Evolutionary conservation across 1,140 invertebrate species (phyloP).

Genomic region (Cotesia chilonis): DNA sequence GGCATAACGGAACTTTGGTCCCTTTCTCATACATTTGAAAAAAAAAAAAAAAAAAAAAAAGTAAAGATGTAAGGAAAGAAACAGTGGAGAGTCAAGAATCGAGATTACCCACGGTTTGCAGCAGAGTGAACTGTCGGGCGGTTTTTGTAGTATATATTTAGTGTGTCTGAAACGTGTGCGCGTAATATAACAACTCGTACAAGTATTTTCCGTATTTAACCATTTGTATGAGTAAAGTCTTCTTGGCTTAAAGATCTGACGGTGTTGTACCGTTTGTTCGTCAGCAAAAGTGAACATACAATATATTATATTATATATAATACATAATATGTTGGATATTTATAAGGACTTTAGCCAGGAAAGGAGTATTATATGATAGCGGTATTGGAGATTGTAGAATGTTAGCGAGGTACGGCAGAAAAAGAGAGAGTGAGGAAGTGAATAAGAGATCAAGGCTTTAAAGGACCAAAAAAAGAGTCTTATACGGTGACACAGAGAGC

Average conservation of each 20-base stretch:
- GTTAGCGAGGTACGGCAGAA: constrained; percentile 27
- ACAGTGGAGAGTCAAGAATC: constrained; percentile 5
- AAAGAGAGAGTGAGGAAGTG: constrained; percentile 15
- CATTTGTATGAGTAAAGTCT: not conserved
- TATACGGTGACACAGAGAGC: constrained; percentile 16
- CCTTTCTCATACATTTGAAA: constrained; percentile 13
- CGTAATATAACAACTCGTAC: not conserved
- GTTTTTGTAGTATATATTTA: constrained; percentile 7
- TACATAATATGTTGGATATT: too few relatives aligned
- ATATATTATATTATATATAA: too few relatives aligned
- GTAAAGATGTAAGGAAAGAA: constrained; percentile 3
- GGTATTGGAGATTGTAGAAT: not conserved
- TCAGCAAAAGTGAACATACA: not conserved
- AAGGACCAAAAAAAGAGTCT: constrained; percentile 14
- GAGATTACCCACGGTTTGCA: constrained; percentile 22
- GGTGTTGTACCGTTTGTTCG: constrained; percentile 9
- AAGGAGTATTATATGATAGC: too few relatives aligned
- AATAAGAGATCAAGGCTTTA: not conserved
- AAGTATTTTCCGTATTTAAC: too few relatives aligned
- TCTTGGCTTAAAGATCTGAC: not conserved
- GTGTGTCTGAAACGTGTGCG: not conserved
- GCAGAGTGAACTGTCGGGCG: not conserved
- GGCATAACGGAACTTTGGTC: constrained; percentile 18
- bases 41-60: constrained; percentile 3
- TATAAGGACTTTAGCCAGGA: too few relatives aligned